Conservation (phyloP, 2,797 vertebrate genomes). For the Darevskia mixta region DNA sequence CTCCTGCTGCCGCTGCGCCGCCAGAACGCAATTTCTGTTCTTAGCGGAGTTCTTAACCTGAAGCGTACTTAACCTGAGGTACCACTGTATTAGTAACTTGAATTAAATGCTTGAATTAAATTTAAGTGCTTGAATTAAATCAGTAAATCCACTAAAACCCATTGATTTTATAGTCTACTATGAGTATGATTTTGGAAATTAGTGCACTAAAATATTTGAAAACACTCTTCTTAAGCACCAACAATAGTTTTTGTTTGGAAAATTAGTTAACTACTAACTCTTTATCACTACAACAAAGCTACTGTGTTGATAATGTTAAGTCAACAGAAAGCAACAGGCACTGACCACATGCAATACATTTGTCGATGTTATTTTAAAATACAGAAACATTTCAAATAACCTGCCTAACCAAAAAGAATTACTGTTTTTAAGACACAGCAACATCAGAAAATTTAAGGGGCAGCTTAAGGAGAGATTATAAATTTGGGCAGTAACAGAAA, state of each 20-base stretch:
- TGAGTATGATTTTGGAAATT: background rate
- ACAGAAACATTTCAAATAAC: slow-evolving; percentile 15
- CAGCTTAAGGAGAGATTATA: background rate
- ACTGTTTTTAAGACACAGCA: background rate
- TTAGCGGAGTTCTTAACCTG: no score
- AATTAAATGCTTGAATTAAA: background rate
- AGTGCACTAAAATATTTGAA: background rate
- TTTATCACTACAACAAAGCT: background rate
- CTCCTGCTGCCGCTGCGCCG: no score
- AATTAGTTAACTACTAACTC: background rate
- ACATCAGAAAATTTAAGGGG: background rate
- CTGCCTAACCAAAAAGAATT: background rate
- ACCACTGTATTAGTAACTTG: no score
- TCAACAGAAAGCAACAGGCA: background rate
- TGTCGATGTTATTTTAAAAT: slow-evolving; percentile 20
- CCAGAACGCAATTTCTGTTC: no score
- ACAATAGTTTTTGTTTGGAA: background rate
- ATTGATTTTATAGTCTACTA: no score
- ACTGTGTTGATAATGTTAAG: background rate
- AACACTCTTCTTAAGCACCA: background rate
- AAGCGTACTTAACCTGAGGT: no score
- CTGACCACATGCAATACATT: background rate
- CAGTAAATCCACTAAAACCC: background rate
- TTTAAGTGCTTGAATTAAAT: background rate
- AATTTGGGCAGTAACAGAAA: background rate